Evolutionary conservation across 35 echinoderm and acorn worm species (phyloP), one percentile per base, ranked within the genome.

Genomic region (Patiria miniata): DNA sequence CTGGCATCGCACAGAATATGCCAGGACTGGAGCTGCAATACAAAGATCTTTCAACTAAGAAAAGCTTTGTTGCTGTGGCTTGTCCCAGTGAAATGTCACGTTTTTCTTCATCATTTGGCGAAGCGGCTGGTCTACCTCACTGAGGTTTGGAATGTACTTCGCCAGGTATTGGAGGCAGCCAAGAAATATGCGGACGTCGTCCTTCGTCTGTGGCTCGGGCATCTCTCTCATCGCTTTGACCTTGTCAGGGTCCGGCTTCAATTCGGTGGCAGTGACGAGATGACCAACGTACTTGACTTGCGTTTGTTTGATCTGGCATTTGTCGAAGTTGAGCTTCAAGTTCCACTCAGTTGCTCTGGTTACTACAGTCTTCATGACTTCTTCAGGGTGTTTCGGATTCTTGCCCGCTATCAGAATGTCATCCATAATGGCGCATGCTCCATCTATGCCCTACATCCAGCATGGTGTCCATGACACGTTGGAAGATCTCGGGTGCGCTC

Each of bases 241-340:
- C 40, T 93, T 93, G 0, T 97, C 91, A 40, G 83, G 83, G 47
- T 93, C 79, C 28, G 91, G 87, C 32, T 78, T 8, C 0, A 97
- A 50, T 7, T 87, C 83, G 19, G 54, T 19, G 12, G n/a, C 51
- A 30, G 91, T 90, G 0, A 93, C n/a, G 0, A 97, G 39, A 61
- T 93, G 90, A 22, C 91, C 95, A 39, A 97, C 85, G 76, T 97
- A 97, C 79, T 97, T 97, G 15, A 97, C 95, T 51, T 89, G 5
- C 4, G 40, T 7, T 52, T n/a, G 90, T 83, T 79, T 80, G 52
- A 16, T 93, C 83, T 97, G 87, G 61, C 90, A 93, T 55, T 93
- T 93, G 2, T 83, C 80, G 37, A 90, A 84, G 83, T 93, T 97
- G 7, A 93, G 79, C 59, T 91, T 93, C 26, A 97, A 54, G 52